Percentiles rank a stretch among this genome's conserved stretches.
Evolutionary conservation across 1,140 invertebrate genomes (phyloP).

Genomic region (Tetramorium simillimum): DNA sequence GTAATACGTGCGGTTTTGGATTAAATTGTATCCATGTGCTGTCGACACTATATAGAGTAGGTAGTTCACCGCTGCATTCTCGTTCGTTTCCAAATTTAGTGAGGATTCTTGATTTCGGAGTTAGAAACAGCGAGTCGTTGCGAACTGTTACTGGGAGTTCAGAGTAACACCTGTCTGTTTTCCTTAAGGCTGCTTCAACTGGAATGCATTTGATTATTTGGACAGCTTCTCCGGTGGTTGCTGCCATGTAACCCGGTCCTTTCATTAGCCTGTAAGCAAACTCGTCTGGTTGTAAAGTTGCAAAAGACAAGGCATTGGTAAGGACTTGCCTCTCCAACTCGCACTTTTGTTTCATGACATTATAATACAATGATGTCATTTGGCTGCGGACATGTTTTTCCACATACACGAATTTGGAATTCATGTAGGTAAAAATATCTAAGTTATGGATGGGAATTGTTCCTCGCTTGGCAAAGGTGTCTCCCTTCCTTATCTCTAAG

Average conservation of each 20-base stretch:
- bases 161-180: too few species aligned
- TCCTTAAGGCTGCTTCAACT: too few species aligned
- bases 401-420: slow-evolving; percentile 9
- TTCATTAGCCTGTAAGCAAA: not conserved
- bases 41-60: slow-evolving; percentile 12
- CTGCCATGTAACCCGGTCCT: too few species aligned
- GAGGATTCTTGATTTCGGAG: not conserved
- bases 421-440: not conserved
- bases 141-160: too few species aligned
- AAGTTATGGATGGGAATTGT: not conserved
- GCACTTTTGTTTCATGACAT: not conserved
- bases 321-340: not conserved
- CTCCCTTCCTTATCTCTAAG: slow-evolving; percentile 29
- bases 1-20: not conserved
- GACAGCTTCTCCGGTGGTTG: too few species aligned
- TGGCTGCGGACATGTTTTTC: not conserved
- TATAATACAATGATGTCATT: not conserved
- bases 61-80: slow-evolving; percentile 48
- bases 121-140: not conserved
- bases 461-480: not conserved
- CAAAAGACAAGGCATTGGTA: too few species aligned
- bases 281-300: too few species aligned
- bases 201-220: too few species aligned
- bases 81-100: slow-evolving; percentile 16
- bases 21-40: slow-evolving; percentile 18